Conservation (phyloP, 2,113 vertebrate genomes). For the Zosterops hypoxanthus region DNA sequence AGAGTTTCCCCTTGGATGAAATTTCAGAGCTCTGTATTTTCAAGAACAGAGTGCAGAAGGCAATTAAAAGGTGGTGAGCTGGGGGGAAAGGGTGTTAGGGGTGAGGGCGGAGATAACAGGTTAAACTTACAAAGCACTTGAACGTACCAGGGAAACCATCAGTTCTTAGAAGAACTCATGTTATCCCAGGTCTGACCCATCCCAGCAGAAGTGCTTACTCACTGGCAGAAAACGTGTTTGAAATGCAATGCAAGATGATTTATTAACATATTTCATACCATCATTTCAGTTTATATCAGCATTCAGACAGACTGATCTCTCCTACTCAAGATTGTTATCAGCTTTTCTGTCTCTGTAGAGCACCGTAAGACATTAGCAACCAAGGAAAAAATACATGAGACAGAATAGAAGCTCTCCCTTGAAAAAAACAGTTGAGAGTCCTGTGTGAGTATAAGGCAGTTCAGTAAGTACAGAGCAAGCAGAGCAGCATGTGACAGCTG, state of each 20-base stretch:
- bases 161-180: conserved; percentile 48
- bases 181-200: conserved; percentile 13
- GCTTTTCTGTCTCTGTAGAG: conserved; percentile 7
- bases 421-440: background rate
- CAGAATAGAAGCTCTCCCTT: background rate
- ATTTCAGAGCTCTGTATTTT: conserved; percentile 25
- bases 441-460: background rate
- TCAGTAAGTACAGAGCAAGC: background rate
- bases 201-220: conserved; percentile 16
- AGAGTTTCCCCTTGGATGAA: conserved; percentile 5
- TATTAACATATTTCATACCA: conserved; percentile 48
- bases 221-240: background rate
- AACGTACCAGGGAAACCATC: conserved; percentile 10
- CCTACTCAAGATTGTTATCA: conserved; percentile 18
- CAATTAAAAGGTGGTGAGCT: background rate
- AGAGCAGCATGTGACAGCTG: background rate
- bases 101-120: background rate
- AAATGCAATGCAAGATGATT: conserved; percentile 4
- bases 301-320: background rate
- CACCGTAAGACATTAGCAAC: background rate
- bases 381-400: background rate
- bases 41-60: background rate
- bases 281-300: conserved; percentile 27
- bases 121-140: conserved; percentile 25
- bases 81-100: background rate